Conservation (phyloP, 2,888 invertebrate genomes). For the Cheilosia soror region DNA sequence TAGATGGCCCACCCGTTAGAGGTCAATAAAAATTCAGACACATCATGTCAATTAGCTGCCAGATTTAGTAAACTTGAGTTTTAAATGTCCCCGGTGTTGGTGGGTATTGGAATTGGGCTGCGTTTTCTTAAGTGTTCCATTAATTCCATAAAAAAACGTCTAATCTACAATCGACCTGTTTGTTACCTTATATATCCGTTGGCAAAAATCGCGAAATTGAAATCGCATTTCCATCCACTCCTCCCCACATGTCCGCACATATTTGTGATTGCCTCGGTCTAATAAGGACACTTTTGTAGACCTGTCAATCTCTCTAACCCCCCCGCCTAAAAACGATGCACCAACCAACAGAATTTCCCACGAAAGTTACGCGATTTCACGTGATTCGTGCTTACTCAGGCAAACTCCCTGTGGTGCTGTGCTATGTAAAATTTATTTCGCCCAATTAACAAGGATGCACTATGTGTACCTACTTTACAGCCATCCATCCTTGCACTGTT, state of each 20-base stretch:
- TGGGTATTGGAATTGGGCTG: no score
- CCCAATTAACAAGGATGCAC: constrained; percentile 60
- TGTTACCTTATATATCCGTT: background rate
- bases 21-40: no score
- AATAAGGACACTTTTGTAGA: background rate
- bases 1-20: no score
- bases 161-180: background rate
- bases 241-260: background rate
- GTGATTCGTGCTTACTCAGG: background rate
- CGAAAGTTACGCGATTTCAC: constrained; percentile 4
- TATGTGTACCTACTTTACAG: constrained; percentile 16
- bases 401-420: background rate
- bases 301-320: background rate
- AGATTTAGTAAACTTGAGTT: no score
- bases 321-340: background rate
- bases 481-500: constrained; percentile 28
- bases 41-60: no score
- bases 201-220: constrained; percentile 38
- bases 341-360: background rate
- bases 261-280: background rate
- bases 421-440: constrained; percentile 54
- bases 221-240: constrained; percentile 17
- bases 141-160: background rate
- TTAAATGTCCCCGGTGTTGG: no score
- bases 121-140: no score